A percentile compares a stretch with the other conserved stretches of the same genome.
Evolutionary conservation across 1,140 invertebrate genomes (phyloP).

Genomic region (Pogonomyrmex barbatus): DNA sequence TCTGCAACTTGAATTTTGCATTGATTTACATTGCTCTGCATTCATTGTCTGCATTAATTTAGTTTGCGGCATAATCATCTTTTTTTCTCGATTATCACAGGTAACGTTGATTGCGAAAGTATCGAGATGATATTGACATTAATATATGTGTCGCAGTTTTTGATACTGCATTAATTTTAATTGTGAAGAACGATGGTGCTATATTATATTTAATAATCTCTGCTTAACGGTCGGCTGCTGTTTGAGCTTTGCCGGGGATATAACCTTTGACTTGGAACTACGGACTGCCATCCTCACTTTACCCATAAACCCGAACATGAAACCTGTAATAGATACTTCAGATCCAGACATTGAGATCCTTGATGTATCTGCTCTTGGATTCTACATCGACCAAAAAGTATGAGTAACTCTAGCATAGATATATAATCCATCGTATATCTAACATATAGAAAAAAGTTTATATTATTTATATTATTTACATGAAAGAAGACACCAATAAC

Average conservation of each 20-base stretch:
- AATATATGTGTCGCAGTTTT: neutral
- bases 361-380: conserved; percentile 38
- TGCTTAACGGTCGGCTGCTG: conserved; percentile 15
- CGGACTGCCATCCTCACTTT: conserved; percentile 6
- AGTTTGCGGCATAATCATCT: neutral
- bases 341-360: conserved; percentile 44
- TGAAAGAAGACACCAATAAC: neutral
- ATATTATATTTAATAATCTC: neutral
- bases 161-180: neutral
- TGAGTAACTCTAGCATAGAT: neutral
- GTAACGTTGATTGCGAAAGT: neutral
- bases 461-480: conserved; percentile 5
- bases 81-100: neutral
- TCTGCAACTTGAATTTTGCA: conserved; percentile 20
- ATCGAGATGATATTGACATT: conserved; percentile 12
- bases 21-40: conserved; percentile 3
- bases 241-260: neutral
- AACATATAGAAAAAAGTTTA: neutral
- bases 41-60: conserved; percentile 20
- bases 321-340: conserved; percentile 59
- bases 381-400: neutral
- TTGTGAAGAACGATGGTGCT: neutral
- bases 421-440: neutral
- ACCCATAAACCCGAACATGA: conserved; percentile 47
- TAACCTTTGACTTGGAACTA: conserved; percentile 10